phyloP scores from a whole-genome alignment of 1,140 invertebrate genomes.

The Drosophila trapezifrons region DNA sequence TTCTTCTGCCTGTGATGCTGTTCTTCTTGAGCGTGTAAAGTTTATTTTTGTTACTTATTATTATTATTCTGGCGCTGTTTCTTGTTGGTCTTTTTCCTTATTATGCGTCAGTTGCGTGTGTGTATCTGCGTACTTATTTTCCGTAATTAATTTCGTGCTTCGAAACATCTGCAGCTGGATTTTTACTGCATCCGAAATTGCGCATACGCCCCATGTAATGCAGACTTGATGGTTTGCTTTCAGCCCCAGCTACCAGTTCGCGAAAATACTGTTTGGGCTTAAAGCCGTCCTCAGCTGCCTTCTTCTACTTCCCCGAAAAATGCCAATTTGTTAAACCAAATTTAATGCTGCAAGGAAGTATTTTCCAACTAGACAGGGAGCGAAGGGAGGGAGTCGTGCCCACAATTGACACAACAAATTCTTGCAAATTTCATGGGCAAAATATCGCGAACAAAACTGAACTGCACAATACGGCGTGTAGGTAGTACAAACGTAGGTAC shows the following conservation, averaged over 20 bases:
- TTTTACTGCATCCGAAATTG: slow-evolving; percentile 78
- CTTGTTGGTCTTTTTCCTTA: slow-evolving; percentile 41
- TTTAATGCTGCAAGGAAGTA: slow-evolving; percentile 63
- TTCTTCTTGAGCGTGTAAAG: slow-evolving; percentile 64
- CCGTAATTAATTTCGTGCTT: slow-evolving; percentile 79
- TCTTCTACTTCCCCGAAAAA: slow-evolving; percentile 31
- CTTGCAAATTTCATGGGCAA: slow-evolving; percentile 63
- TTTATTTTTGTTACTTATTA: slow-evolving; percentile 81
- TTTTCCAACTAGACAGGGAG: slow-evolving; percentile 46
- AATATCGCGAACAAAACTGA: slow-evolving; percentile 32
- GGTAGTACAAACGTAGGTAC: neutral
- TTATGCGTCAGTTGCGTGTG: slow-evolving; percentile 14
- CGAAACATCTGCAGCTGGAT: slow-evolving; percentile 79
- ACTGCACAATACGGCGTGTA: slow-evolving; percentile 41
- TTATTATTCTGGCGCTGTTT: slow-evolving; percentile 64
- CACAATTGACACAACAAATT: slow-evolving; percentile 74
- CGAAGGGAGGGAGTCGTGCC: slow-evolving; percentile 2
- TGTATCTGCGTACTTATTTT: slow-evolving; percentile 52
- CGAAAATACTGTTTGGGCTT: slow-evolving; percentile 36
- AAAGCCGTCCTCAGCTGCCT: slow-evolving; percentile 16
- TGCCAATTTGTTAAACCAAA: slow-evolving; percentile 66
- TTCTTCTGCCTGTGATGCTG: slow-evolving; percentile 16
- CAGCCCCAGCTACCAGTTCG: slow-evolving; percentile 29
- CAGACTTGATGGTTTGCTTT: slow-evolving; percentile 70
- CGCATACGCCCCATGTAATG: slow-evolving; percentile 67